Base-by-base conservation (phyloP, 2,797 vertebrate genomes). In the Protosalanx chinensis region DNA sequence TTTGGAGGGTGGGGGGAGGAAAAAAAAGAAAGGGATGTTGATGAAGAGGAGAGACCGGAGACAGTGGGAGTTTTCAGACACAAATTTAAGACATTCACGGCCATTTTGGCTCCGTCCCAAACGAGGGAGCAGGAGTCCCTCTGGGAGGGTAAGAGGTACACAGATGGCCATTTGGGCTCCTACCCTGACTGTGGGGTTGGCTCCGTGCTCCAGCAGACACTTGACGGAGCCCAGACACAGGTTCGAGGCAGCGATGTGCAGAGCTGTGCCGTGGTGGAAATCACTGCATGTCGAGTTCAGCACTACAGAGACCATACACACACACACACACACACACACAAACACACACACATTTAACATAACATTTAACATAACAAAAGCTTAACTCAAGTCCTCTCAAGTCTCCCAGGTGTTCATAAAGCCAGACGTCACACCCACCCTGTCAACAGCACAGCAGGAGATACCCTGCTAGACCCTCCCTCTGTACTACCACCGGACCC, bases 161-260 rank as follows among this genome's bases (percentile, higher is more conserved):
- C 29, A 70, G 32, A 73, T 41, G 10, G 53, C 62, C 6, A 49
- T 33, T 6, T 3, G 35, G 37, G 23, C 5, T 20, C 2, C 84
- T 90, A 97, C 96, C 92, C 95, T 88, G 77, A 96, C 91, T 0
- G 86, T 82, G 0, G 96, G 95, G 75, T 94, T 95, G 76, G 95
- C 96, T 0, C 96, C 96, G 0, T 97, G 96, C 84, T 97, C 96
- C 85, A 98, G 90, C 37, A 97, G 91, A 86, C 95, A 97, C 16
- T 96, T 96, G 63, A 95, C 95, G 0, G 96, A 94, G 0, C 94
- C 94, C 82, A 98, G 91, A 63, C 96, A 98, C 15, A 98, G 93
- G 88, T 96, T 98, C 73, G 95, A 97, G 79, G 96, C 96, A 0
- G 96, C 95, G 18, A 98, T 97, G 88, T 98, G 96, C n/a, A 98